Conservation (phyloP, 2,888 invertebrate species). For the Catocala fraxini region DNA sequence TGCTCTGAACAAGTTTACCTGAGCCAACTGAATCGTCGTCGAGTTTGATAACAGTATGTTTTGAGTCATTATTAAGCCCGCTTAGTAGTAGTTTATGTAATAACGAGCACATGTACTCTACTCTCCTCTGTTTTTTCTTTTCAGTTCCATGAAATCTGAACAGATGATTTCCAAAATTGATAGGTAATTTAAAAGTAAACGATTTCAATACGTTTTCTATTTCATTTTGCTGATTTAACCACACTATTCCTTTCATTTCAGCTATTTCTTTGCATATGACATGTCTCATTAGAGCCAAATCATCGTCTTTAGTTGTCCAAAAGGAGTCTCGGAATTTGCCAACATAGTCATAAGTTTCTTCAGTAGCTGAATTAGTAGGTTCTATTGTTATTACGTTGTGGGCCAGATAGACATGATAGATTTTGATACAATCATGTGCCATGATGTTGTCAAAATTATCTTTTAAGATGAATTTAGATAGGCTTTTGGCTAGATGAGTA, state of each 20-base stretch:
- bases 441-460: conserved; percentile 30
- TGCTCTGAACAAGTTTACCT: conserved; percentile 26
- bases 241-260: conserved; percentile 11
- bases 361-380: neutral
- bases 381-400: conserved; percentile 18
- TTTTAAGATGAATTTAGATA: conserved; percentile 31
- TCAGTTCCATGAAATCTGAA: conserved; percentile 27
- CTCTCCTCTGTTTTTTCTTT: conserved; percentile 20
- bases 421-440: conserved; percentile 34
- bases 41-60: conserved; percentile 21
- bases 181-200: conserved; percentile 32
- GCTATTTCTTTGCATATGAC: conserved; percentile 22
- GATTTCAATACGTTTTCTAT: conserved; percentile 15
- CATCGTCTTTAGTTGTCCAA: conserved; percentile 22
- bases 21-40: conserved; percentile 33
- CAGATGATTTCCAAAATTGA: conserved; percentile 32
- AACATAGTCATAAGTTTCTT: conserved; percentile 8
- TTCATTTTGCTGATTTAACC: neutral
- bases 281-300: conserved; percentile 22
- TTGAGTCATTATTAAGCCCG: neutral
- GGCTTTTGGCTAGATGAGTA: conserved; percentile 27
- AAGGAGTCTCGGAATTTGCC: conserved; percentile 27
- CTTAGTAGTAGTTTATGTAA: conserved; percentile 23
- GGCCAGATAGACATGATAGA: conserved; percentile 36
- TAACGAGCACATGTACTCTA: conserved; percentile 23